Base-by-base conservation (phyloP, 2,888 invertebrate genomes). In the Agrypnus murinus region DNA sequence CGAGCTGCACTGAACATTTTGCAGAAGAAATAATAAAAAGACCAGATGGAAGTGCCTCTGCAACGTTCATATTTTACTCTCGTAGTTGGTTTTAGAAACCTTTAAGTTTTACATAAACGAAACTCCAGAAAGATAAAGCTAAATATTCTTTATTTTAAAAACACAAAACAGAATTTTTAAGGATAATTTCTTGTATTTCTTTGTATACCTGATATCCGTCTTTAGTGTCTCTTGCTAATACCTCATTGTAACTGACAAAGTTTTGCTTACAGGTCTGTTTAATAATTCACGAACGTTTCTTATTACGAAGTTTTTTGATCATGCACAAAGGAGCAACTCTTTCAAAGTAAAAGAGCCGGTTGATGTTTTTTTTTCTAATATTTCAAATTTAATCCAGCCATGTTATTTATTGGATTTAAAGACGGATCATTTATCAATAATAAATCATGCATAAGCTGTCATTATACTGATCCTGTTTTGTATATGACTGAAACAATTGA, bases 281-380 rank as follows among this genome's bases (percentile, higher is more conserved):
- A 60, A 60, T 60, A 60, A 60, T 60, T 60, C 59, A 60, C 6
- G n/a, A 2, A 12, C 15, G 59, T 45, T 57, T 45, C 59, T 43
- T 43, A 45, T 60, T 43, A 32, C 59, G 59, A 25, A 31, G 59
- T 43, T 57, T 57, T 32, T 57, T 60, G 59, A 45, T 45, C 59
- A 60, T 32, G 31, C 43, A 31, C 59, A 8, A n/a, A 43, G 15
- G 45, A 45, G 45, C 45, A 45, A 25, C 32, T 12, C 32, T 55
- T 55, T 55, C 36, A 55, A 32, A 25, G 58, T 19, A 43, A 15
- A 17, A 38, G 12, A 50, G 12, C 25, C n/a, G 50, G 7, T 50
- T 50, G 31, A 50, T 50, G 7, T 6, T 50, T 40, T 50, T 12
- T 10, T 50, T 31, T 25, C 25, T 32, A 12, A 50, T 31, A 17